These are phyloP conservation scores for Drosophila vallismaia DNA, from an alignment of 2,888 invertebrate genomes.

Conservation along the genomic window DNA sequence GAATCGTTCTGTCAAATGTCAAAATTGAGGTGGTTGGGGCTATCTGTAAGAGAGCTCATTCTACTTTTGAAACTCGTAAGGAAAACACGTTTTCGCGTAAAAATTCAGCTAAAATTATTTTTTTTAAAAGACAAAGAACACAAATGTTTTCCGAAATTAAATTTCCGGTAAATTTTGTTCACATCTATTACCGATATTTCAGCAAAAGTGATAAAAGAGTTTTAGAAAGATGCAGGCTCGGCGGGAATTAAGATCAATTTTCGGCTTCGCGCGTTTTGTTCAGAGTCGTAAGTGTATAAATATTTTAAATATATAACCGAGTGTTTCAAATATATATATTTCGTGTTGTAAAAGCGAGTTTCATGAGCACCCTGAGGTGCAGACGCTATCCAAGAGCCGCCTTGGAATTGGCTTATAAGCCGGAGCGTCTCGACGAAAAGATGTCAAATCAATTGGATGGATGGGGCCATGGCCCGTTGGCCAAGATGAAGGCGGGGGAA, in stretches of 20 bases:
- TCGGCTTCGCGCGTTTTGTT: background rate
- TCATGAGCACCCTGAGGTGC: background rate
- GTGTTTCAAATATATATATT: too few species aligned
- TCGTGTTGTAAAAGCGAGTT: too few species aligned
- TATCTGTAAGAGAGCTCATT: background rate
- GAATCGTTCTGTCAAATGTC: background rate
- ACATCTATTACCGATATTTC: background rate
- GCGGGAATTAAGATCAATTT: background rate
- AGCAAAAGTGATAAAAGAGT: background rate
- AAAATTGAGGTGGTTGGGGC: background rate
- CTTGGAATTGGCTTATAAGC: background rate
- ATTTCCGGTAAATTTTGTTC: background rate
- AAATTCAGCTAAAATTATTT: background rate
- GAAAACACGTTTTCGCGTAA: background rate
- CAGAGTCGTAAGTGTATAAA: background rate
- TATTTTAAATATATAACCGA: too few species aligned
- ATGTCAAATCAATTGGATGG: background rate
- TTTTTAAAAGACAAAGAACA: background rate
- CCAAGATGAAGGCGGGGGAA: background rate
- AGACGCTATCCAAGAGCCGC: background rate
- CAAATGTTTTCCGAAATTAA: background rate
- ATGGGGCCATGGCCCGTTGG: background rate
- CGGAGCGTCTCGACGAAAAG: background rate
- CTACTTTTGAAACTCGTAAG: background rate
- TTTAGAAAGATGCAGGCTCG: background rate